These are phyloP conservation scores for Aphaenogaster rudis DNA, from an alignment of 1,140 invertebrate species.

Conservation along the genomic window DNA sequence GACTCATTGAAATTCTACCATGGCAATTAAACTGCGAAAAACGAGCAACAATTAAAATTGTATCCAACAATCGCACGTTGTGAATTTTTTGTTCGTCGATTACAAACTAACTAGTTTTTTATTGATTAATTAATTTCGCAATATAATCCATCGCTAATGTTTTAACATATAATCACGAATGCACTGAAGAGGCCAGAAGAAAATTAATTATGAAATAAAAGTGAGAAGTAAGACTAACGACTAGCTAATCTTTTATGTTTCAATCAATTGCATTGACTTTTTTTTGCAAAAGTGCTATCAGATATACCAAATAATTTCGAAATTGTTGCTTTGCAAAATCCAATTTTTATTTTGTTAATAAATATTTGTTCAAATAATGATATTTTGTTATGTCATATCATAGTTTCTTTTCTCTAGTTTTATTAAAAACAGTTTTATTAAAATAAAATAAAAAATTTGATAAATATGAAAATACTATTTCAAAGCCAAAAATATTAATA, in stretches of 20 bases:
- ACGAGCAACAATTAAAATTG: conserved; percentile 13
- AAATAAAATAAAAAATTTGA: neutral
- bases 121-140: neutral
- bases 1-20: conserved; percentile 26
- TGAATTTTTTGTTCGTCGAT: conserved; percentile 2
- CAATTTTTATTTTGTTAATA: neutral
- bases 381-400: neutral
- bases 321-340: neutral
- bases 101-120: neutral
- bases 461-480: neutral
- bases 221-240: neutral
- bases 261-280: neutral
- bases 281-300: neutral
- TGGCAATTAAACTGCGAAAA: conserved; percentile 41
- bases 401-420: neutral
- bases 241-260: neutral
- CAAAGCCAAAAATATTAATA: neutral
- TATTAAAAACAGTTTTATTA: neutral
- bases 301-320: neutral
- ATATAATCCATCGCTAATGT: conserved; percentile 14
- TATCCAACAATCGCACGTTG: conserved; percentile 6
- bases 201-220: neutral
- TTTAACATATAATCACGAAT: neutral
- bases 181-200: neutral
- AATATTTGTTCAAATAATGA: conserved; percentile 20